A percentile compares a stretch with the other conserved stretches of the same genome.
phyloP scores from a whole-genome alignment of 2,888 invertebrate genomes.

The Ectropis crepuscularia region DNA sequence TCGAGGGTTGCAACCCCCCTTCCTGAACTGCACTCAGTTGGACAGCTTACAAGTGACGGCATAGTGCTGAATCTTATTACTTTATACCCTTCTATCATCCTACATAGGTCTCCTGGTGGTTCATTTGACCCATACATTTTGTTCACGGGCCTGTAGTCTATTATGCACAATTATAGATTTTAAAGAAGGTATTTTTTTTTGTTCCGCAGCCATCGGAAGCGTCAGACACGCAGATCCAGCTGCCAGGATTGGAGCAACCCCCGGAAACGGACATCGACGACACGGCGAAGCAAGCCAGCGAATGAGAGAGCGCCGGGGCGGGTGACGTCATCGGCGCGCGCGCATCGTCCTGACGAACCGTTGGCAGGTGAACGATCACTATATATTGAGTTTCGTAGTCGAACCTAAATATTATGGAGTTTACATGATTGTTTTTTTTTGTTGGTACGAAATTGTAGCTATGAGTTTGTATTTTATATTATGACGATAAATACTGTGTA shows the following conservation, averaged over 20 bases:
- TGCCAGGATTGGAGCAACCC: slow-evolving; percentile 87
- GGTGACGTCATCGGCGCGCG: slow-evolving; percentile 22
- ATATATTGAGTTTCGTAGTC: slow-evolving; percentile 4
- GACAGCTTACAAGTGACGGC: too few relatives aligned
- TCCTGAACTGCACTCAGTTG: too few relatives aligned
- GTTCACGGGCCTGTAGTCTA: too few relatives aligned
- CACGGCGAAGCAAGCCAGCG: slow-evolving; percentile 59
- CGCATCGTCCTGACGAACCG: slow-evolving; percentile 34
- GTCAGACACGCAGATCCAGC: slow-evolving; percentile 91
- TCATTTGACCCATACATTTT: too few relatives aligned
- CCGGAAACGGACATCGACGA: slow-evolving; percentile 76
- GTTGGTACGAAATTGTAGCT: neutral
- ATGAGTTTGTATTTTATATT: neutral
- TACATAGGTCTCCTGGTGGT: too few relatives aligned
- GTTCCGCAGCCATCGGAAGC: slow-evolving; percentile 89
- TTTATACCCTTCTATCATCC: too few relatives aligned
- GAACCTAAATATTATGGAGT: neutral
- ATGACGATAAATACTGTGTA: neutral
- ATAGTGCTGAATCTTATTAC: too few relatives aligned
- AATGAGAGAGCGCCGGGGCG: slow-evolving; percentile 40
- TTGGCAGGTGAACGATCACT: slow-evolving; percentile 24
- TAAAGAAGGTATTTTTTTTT: slow-evolving; percentile 14
- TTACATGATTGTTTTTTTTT: neutral
- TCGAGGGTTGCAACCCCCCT: too few relatives aligned
- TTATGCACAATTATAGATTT: too few relatives aligned